phyloP scores from a whole-genome alignment of 2,888 invertebrate species.

The Argynnis bischoffii region DNA sequence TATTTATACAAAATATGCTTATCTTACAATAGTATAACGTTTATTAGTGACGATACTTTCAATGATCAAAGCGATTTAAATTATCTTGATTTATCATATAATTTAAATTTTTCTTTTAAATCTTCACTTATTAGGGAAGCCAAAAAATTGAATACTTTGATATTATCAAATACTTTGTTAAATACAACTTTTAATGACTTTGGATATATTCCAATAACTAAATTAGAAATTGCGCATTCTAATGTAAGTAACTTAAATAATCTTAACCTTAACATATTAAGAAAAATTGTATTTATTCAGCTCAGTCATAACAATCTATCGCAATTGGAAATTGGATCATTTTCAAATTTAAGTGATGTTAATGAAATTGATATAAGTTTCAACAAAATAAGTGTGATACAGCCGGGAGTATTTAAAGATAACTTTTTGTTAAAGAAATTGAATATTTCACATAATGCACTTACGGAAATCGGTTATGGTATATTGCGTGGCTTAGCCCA shows the following conservation, averaged over 20 bases:
- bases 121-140: conserved; percentile 42
- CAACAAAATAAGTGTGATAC: conserved; percentile 57
- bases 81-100: conserved; percentile 59
- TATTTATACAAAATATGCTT: conserved; percentile 48
- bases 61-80: conserved; percentile 46
- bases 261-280: conserved; percentile 48
- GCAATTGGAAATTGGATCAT: conserved; percentile 48
- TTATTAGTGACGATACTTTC: conserved; percentile 48
- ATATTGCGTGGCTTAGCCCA: conserved; percentile 55
- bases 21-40: conserved; percentile 51
- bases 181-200: conserved; percentile 46
- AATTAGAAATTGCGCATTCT: conserved; percentile 51
- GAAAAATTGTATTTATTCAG: conserved; percentile 45
- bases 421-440: conserved; percentile 49
- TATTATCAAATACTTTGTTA: conserved; percentile 51
- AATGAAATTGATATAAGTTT: conserved; percentile 56
- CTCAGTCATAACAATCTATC: conserved; percentile 54
- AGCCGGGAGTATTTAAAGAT: conserved; percentile 61
- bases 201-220: conserved; percentile 41
- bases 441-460: conserved; percentile 62
- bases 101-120: conserved; percentile 50
- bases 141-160: conserved; percentile 46
- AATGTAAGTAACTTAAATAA: conserved; percentile 48
- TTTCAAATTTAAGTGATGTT: conserved; percentile 50
- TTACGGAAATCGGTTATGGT: conserved; percentile 55